Percentiles rank a stretch among this genome's conserved stretches.
Evolutionary conservation across 2,113 vertebrate species (phyloP).

Genomic region (Ranitomeya variabilis): DNA sequence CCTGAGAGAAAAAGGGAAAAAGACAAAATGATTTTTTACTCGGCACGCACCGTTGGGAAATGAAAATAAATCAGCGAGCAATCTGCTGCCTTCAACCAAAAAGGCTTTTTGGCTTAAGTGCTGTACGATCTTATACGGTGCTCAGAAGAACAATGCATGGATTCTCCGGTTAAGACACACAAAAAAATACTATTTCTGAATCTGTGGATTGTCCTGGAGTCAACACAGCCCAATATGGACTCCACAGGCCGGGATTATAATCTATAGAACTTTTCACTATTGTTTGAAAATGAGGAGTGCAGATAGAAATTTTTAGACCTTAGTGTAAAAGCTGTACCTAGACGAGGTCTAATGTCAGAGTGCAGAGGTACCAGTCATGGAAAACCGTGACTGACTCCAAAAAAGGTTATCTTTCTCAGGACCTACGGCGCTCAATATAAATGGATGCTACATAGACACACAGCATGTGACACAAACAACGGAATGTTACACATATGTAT

Average conservation of each 20-base stretch:
- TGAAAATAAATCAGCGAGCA: constrained; percentile 41
- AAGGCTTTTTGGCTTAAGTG: constrained; percentile 35
- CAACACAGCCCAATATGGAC: not conserved
- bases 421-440: too few relatives aligned
- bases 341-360: not conserved
- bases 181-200: not conserved
- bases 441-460: too few relatives aligned
- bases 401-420: too few relatives aligned
- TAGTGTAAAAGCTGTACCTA: not conserved
- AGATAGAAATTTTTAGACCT: not conserved
- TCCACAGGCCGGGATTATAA: not conserved
- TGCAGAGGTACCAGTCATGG: too few relatives aligned
- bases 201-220: not conserved
- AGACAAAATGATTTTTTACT: constrained; percentile 6
- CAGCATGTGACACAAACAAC: too few relatives aligned
- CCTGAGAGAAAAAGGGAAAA: not conserved
- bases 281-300: not conserved
- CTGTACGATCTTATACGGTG: not conserved
- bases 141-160: constrained; percentile 10
- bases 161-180: not conserved
- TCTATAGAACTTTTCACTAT: not conserved
- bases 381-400: too few relatives aligned
- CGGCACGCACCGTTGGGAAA: constrained; percentile 5
- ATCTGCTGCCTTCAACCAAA: constrained; percentile 40
- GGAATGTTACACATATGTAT: too few relatives aligned